Evolutionary conservation across 2,888 invertebrate species (phyloP).

Genomic region (Apocheima hispidaria): DNA sequence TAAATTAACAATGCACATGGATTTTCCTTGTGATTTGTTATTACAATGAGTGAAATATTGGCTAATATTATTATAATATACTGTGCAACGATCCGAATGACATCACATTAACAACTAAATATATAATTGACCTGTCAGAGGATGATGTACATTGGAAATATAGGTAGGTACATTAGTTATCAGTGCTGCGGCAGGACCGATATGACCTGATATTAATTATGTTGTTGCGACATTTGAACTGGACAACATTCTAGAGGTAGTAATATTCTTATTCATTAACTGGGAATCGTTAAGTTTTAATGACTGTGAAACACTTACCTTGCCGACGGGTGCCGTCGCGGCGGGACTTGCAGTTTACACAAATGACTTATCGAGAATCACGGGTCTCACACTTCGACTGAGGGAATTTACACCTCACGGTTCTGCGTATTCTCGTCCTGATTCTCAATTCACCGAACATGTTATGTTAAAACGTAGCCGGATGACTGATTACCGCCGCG

Average conservation of each 20-base stretch:
- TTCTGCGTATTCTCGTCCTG: constrained; percentile 31
- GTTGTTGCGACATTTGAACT: constrained; percentile 26
- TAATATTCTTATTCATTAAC: constrained; percentile 10
- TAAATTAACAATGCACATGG: neutral
- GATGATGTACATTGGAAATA: constrained; percentile 12
- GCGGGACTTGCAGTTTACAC: constrained; percentile 10
- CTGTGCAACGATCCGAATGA: constrained; percentile 12
- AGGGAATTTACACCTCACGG: constrained; percentile 31
- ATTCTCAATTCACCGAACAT: constrained; percentile 35
- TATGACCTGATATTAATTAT: constrained; percentile 17
- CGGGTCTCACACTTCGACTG: constrained; percentile 11
- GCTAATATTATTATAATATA: neutral
- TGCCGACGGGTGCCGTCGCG: neutral
- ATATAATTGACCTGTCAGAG: constrained; percentile 17
- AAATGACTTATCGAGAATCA: constrained; percentile 8
- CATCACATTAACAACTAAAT: constrained; percentile 31
- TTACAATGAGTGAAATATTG: neutral
- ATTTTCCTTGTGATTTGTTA: constrained; percentile 10
- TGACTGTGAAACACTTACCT: constrained; percentile 24
- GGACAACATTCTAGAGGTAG: constrained; percentile 15
- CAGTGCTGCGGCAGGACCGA: constrained; percentile 18
- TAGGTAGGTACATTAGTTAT: constrained; percentile 16
- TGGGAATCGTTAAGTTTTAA: constrained; percentile 15
- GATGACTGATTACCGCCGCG: constrained; percentile 19
- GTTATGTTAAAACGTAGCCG: constrained; percentile 28